Evolutionary conservation across 2,888 invertebrate species (phyloP).

Genomic region (Ophion costatus): DNA sequence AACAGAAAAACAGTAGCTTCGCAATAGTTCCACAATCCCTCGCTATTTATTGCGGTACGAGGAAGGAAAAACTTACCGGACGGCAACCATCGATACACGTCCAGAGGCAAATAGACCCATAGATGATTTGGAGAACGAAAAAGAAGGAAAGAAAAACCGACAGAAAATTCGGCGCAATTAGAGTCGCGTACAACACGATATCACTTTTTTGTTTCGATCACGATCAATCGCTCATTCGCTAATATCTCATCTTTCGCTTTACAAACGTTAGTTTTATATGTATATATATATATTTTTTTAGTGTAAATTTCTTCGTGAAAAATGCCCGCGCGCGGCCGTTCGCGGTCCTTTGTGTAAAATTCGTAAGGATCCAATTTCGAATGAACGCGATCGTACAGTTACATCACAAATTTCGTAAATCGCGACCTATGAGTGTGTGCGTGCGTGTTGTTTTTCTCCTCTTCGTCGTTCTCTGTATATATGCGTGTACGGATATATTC

Average conservation of each 20-base stretch:
- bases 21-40: slow-evolving; percentile 13
- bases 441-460: slow-evolving; percentile 8
- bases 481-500: slow-evolving; percentile 32
- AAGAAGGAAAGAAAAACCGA: slow-evolving; percentile 29
- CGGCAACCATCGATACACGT: slow-evolving; percentile 78
- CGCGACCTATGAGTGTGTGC: slow-evolving; percentile 18
- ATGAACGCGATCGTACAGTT: slow-evolving; percentile 35
- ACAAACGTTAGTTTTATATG: not conserved
- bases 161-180: slow-evolving; percentile 18
- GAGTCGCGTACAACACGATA: slow-evolving; percentile 46
- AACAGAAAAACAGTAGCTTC: not conserved
- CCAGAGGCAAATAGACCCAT: slow-evolving; percentile 63
- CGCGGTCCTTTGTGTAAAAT: slow-evolving; percentile 10
- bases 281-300: not conserved
- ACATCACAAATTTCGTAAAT: slow-evolving; percentile 47
- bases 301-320: not conserved
- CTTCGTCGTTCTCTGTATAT: slow-evolving; percentile 16
- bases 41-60: slow-evolving; percentile 10
- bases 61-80: slow-evolving; percentile 75
- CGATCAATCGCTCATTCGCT: slow-evolving; percentile 11
- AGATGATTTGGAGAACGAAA: slow-evolving; percentile 36
- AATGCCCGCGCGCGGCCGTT: not conserved
- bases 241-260: slow-evolving; percentile 21
- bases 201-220: slow-evolving; percentile 24
- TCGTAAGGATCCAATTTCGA: slow-evolving; percentile 38